phyloP scores from a whole-genome alignment of 2,113 vertebrate species.

The human region GRCh38 chr17:19413501-19414000 shows the following conservation, averaged over 20 bases:
- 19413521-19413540: rapidly evolving
- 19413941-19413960: too few relatives aligned
- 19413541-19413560: not conserved
- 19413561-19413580: constrained; percentile 58
- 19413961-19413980: not conserved
- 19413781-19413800: not conserved
- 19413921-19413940: not conserved
- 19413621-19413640: constrained; percentile 63
- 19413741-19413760: not conserved
- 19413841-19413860: not conserved
- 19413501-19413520: not conserved
- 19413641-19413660: constrained; percentile 75
- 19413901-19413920: rapidly evolving
- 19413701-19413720: rapidly evolving
- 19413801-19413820: not conserved
- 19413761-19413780: not conserved
- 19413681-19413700: constrained; percentile 37
- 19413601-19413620: constrained; percentile 73
- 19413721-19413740: not conserved
- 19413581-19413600: constrained; percentile 78
- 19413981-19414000: not conserved
- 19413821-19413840: not conserved
- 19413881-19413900: not conserved
- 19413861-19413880: not conserved
- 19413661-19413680: constrained; percentile 79